Conservation (phyloP, 1,140 invertebrate species). For the Cydia amplana region DNA sequence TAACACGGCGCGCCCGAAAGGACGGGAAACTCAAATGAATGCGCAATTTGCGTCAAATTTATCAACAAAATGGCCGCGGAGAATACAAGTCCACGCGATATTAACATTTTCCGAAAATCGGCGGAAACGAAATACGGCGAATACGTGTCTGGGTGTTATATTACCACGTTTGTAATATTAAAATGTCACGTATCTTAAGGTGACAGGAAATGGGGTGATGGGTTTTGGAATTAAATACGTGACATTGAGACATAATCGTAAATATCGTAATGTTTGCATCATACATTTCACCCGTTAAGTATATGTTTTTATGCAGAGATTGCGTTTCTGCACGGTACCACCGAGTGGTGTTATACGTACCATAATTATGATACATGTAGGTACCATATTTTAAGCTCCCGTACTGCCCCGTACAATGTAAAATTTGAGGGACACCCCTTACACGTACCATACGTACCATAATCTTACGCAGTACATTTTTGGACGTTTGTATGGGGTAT, state of each 20-base stretch:
- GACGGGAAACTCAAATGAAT: slow-evolving; percentile 10
- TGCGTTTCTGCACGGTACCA: no score
- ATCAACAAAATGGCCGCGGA: slow-evolving; percentile 21
- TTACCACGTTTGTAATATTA: background rate
- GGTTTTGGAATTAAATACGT: background rate
- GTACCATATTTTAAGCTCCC: no score
- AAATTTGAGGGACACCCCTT: no score
- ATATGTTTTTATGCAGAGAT: no score
- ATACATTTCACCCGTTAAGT: background rate
- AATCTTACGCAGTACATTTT: no score
- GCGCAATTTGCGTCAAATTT: slow-evolving; percentile 29
- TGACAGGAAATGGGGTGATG: background rate
- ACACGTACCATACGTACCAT: no score
- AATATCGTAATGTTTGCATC: background rate
- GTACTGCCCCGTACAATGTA: no score
- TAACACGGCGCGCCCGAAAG: background rate
- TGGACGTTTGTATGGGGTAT: no score
- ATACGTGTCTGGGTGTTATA: background rate
- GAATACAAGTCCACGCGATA: slow-evolving; percentile 22
- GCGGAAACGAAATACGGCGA: background rate
- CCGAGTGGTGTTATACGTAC: no score
- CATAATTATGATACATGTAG: no score
- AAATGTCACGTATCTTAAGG: background rate
- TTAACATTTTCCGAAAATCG: slow-evolving; percentile 7
- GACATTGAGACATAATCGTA: background rate